These are phyloP conservation scores for Poeciliopsis prolifica DNA, from an alignment of 2,113 vertebrate species.

Conservation along the genomic window DNA sequence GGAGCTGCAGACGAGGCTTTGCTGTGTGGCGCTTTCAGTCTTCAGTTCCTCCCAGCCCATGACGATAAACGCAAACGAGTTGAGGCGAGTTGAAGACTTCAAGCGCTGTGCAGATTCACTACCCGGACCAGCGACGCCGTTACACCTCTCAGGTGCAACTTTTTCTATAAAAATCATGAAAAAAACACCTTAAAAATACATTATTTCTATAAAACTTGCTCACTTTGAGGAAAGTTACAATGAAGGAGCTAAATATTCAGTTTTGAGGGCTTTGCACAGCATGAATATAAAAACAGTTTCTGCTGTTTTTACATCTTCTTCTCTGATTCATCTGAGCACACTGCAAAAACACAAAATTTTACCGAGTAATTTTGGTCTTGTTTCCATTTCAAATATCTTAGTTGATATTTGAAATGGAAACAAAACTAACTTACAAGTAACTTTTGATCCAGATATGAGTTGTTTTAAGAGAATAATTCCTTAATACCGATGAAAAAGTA, in stretches of 20 bases:
- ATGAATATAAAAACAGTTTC: neutral
- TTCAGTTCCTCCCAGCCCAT: conserved; percentile 86
- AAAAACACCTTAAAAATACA: neutral
- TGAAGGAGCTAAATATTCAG: too few species aligned
- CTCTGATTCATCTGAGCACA: neutral
- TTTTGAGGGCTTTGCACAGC: too few species aligned
- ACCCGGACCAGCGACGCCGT: conserved; percentile 12
- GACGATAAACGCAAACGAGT: conserved; percentile 76
- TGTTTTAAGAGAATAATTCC: too few species aligned
- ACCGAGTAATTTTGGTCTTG: too few species aligned
- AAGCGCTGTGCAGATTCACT: conserved; percentile 81
- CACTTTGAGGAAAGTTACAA: neutral
- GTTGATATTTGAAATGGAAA: too few species aligned
- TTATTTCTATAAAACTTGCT: neutral
- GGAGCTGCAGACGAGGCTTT: conserved; percentile 11
- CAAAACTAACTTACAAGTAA: too few species aligned
- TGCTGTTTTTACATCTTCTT: neutral
- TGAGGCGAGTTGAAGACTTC: conserved; percentile 86
- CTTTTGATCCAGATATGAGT: too few species aligned
- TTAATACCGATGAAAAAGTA: too few species aligned
- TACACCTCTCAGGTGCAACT: neutral
- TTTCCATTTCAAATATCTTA: too few species aligned
- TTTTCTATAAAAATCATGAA: neutral
- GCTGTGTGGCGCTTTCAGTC: conserved; percentile 85
- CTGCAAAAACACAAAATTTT: too few species aligned